Evolutionary conservation across 2,113 vertebrate species (phyloP).

Genomic region (Onychostoma macrolepis): DNA sequence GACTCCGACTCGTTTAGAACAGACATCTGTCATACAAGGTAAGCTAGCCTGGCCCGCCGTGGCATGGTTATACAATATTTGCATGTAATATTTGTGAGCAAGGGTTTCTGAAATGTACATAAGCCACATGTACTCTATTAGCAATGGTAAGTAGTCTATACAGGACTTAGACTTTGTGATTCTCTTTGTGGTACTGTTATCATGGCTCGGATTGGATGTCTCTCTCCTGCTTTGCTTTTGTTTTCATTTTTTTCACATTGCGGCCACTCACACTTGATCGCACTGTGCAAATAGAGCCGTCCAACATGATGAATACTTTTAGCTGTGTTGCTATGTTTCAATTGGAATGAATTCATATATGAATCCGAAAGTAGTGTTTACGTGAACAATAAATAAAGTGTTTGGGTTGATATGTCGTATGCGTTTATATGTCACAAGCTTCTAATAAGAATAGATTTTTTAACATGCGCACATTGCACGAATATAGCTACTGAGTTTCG

Average conservation of each 20-base stretch:
- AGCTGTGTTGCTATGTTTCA: too few species aligned
- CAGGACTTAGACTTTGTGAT: neutral
- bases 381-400: too few species aligned
- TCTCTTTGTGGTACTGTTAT: neutral
- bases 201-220: neutral
- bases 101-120: neutral
- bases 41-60: neutral
- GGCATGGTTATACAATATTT: neutral
- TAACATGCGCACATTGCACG: too few species aligned
- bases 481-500: too few species aligned
- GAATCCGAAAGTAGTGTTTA: too few species aligned
- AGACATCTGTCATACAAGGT: too few species aligned
- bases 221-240: neutral
- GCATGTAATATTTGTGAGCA: neutral
- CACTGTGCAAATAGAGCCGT: neutral
- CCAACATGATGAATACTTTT: too few species aligned
- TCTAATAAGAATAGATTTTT: too few species aligned
- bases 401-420: too few species aligned
- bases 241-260: neutral
- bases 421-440: too few species aligned
- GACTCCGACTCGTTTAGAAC: neutral
- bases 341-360: too few species aligned
- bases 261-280: neutral
- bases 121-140: neutral
- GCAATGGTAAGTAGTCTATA: neutral